Conservation (phyloP, 2,113 vertebrate genomes). For the Acrocephalus arundinaceus region DNA sequence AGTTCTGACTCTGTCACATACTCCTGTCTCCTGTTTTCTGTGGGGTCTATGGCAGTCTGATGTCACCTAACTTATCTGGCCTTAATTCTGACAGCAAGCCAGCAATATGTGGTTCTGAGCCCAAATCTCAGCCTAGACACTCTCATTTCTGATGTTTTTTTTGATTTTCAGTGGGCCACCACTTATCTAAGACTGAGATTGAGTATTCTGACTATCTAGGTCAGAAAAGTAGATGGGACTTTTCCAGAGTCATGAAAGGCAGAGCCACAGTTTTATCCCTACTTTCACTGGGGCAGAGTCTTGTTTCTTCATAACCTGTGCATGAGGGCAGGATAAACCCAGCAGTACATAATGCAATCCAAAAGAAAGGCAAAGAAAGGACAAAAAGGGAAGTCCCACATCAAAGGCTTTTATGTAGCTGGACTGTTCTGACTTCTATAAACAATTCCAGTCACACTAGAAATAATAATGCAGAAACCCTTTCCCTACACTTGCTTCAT, state of each 20-base stretch:
- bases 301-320: neutral
- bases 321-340: neutral
- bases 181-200: neutral
- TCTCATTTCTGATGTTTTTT: neutral
- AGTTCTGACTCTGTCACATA: fast-evolving
- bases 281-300: neutral
- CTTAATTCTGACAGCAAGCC: neutral
- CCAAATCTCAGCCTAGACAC: neutral
- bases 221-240: neutral
- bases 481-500: neutral
- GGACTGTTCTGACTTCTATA: neutral
- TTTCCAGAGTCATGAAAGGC: neutral
- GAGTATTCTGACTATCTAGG: neutral
- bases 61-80: neutral
- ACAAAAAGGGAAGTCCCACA: neutral
- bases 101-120: neutral
- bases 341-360: fast-evolving
- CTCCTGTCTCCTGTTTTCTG: neutral
- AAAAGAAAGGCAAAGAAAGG: neutral
- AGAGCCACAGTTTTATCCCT: neutral
- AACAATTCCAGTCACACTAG: neutral
- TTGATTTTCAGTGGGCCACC: neutral
- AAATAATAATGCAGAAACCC: neutral
- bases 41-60: neutral
- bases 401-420: neutral